These are phyloP conservation scores for Diphyllodes magnificus DNA, from an alignment of 2,113 vertebrate species.

Conservation along the genomic window DNA sequence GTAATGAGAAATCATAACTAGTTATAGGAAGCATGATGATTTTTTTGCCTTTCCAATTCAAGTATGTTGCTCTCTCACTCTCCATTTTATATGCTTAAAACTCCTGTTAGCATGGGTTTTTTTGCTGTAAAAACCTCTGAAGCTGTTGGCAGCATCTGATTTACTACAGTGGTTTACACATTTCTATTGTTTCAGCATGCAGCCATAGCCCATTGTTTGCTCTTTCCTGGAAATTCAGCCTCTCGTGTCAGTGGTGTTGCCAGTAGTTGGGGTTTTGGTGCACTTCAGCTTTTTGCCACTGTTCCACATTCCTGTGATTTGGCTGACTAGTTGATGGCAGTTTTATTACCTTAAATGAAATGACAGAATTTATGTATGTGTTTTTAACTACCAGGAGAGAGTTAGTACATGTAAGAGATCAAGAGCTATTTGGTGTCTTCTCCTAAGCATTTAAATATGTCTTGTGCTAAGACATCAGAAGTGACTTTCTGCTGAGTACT, in stretches of 20 bases:
- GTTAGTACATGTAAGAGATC: background rate
- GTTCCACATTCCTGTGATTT: background rate
- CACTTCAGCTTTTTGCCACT: background rate
- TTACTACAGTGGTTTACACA: background rate
- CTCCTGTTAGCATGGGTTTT: background rate
- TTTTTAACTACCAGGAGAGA: background rate
- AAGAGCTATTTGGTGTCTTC: background rate
- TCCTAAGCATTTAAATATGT: background rate
- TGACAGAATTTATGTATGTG: background rate
- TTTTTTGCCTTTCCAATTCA: slow-evolving; percentile 54
- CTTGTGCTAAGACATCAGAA: background rate
- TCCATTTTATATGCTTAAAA: slow-evolving; percentile 17
- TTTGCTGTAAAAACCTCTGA: background rate
- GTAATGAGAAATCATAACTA: slow-evolving; percentile 75
- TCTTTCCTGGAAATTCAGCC: background rate
- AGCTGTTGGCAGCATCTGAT: background rate
- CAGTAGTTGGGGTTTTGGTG: background rate
- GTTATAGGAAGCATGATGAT: slow-evolving; percentile 30
- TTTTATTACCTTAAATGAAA: background rate
- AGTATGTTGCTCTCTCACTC: background rate
- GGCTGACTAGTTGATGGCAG: background rate
- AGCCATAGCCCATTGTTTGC: background rate
- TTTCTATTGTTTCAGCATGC: background rate
- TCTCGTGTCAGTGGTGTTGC: background rate
- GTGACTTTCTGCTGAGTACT: background rate